These are phyloP conservation scores for Ascidia mentula DNA, from an alignment of 23 tunicate genomes.

Conservation along the genomic window DNA sequence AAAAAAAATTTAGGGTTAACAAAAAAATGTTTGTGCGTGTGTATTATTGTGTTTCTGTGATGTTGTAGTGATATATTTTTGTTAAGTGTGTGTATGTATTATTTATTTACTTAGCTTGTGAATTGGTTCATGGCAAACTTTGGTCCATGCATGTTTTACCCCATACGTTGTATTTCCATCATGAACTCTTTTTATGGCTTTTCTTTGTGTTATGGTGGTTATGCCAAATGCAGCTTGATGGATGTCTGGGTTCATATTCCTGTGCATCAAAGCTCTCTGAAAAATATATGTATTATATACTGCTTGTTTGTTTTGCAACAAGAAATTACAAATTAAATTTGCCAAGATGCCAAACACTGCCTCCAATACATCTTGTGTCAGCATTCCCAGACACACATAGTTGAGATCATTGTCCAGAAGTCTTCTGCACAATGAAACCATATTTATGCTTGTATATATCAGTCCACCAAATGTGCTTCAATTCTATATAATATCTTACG, in stretches of 20 bases:
- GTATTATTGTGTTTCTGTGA: background rate
- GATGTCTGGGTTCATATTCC: constrained; percentile 24
- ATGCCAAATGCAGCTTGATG: constrained; percentile 21
- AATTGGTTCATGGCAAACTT: background rate
- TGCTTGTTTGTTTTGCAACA: too few species aligned
- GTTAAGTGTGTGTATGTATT: too few species aligned
- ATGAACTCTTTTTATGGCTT: constrained; percentile 36
- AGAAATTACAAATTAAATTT: background rate
- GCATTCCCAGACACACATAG: constrained; percentile 1
- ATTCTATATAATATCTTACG: too few species aligned
- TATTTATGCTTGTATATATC: background rate
- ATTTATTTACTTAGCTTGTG: background rate
- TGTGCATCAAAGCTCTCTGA: background rate
- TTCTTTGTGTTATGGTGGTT: constrained; percentile 4
- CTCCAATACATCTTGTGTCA: constrained; percentile 3
- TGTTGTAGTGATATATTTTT: background rate
- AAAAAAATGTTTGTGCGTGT: too few species aligned
- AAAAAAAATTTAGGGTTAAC: too few species aligned
- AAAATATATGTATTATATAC: too few species aligned
- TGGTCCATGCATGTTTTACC: constrained; percentile 11
- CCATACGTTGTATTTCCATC: constrained; percentile 48
- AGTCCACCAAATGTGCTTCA: constrained; percentile 6
- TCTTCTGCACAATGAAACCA: constrained; percentile 1
- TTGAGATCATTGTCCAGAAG: background rate
- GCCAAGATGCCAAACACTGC: background rate